Percentiles rank a stretch among this genome's conserved stretches.
Evolutionary conservation across 1,140 invertebrate species (phyloP).

Genomic region (Cepaea nemoralis): DNA sequence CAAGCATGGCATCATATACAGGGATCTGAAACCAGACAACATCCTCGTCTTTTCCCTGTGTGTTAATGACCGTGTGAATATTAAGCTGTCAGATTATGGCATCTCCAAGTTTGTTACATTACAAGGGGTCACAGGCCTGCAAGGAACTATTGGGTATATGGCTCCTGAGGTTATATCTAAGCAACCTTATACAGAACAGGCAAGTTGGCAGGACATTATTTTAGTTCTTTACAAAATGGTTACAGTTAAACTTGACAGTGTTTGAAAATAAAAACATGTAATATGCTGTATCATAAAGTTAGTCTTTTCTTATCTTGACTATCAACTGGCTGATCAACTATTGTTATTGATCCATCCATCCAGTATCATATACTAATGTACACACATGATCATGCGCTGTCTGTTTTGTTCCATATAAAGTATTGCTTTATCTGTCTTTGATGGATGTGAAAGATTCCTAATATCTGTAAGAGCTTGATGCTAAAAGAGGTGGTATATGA

Average conservation of each 20-base stretch:
- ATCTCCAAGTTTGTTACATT: constrained; percentile 63
- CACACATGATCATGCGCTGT: too few species aligned
- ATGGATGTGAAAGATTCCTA: too few species aligned
- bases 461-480: too few species aligned
- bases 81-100: constrained; percentile 69
- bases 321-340: too few species aligned
- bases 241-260: too few species aligned
- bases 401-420: too few species aligned
- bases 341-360: too few species aligned
- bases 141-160: constrained; percentile 66
- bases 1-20: constrained; percentile 58
- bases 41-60: constrained; percentile 63
- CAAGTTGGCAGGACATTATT: constrained; percentile 18
- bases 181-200: constrained; percentile 64
- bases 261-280: too few species aligned
- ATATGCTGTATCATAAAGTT: background rate
- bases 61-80: constrained; percentile 52
- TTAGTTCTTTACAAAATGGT: background rate
- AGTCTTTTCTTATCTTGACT: background rate
- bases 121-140: constrained; percentile 60
- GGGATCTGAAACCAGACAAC: constrained; percentile 70
- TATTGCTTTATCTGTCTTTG: too few species aligned
- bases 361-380: too few species aligned
- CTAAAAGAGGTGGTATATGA: too few species aligned
- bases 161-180: constrained; percentile 66